Base-by-base conservation (phyloP, 35 echinoderm and acorn worm species). In the Ophiothrix spiculata region DNA sequence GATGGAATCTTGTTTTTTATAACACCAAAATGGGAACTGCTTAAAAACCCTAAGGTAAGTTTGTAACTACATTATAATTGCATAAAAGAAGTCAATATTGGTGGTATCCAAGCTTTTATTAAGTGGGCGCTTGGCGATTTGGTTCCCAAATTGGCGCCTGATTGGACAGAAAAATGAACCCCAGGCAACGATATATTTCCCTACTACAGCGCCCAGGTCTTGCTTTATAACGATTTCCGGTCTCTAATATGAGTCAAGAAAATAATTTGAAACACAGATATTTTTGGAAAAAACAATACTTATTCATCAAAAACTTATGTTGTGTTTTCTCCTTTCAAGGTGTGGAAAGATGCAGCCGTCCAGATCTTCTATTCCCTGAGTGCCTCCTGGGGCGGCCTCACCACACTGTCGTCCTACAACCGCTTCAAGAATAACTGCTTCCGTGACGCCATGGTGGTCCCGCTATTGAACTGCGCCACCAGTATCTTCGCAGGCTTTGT, bases 291-390 rank as follows among this genome's bases (percentile, higher is more conserved):
- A n/a, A n/a, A n/a, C n/a, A n/a, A n/a, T n/a, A n/a, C n/a, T n/a
- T n/a, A n/a, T 78, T 19, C 32, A 40, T 80, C 38, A 39, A 39
- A 36, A 80, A 39, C n/a, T 39, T 14, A 29, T 81, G 2, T 14
- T 38, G 56, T 85, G 36, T 25, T n/a, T n/a, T n/a, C 35, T 75
- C 36, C 21, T 36, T 13, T 60, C 12, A 80, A 93, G 91, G 91
- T 97, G 17, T 97, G 94, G 94, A 97, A 97, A 76, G 94, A 97
- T 93, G 94, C 94, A 74, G 94, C 94, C 17, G 94, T 92, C 4
- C 94, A 97, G 49, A 97, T 97, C 31, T 97, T 97, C 88, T 97
- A 92, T 37, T 97, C 94, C 19, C 87, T 97, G 4, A 97, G 94
- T 75, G 94, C 94, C 19, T 92, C 94, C 0, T 93, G 90, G 87